Evolutionary conservation across 92 coral and sea anemone genomes (phyloP).

Genomic region (Epizoanthus illoricatus): DNA sequence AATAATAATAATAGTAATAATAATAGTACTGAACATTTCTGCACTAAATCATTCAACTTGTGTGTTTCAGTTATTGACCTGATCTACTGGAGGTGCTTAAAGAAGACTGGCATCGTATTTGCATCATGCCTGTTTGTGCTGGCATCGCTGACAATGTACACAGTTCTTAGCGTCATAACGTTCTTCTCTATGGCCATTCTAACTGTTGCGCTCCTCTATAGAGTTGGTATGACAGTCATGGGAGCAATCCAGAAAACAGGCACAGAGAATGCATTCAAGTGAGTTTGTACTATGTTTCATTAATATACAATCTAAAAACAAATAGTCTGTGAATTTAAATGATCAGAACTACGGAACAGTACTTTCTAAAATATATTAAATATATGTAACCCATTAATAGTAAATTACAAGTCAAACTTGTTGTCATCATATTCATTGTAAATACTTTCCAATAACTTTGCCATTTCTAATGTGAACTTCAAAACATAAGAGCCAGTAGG

Average conservation of each 20-base stretch:
- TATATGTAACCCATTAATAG: too few species aligned
- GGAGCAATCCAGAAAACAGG: conserved; percentile 99
- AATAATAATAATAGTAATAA: too few species aligned
- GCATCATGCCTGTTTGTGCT: conserved; percentile 72
- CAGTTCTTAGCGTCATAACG: conserved; percentile 83
- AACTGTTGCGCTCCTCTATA: conserved; percentile 88
- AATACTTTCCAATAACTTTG: too few species aligned
- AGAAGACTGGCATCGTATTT: conserved; percentile 87
- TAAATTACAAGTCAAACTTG: too few species aligned
- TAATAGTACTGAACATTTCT: neutral
- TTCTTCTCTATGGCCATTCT: conserved; percentile 97
- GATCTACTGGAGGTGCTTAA: conserved; percentile 86
- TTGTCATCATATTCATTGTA: too few species aligned
- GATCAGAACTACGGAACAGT: too few species aligned
- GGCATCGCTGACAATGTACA: conserved; percentile 68
- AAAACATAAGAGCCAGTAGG: too few species aligned
- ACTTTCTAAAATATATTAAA: too few species aligned
- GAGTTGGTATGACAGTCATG: conserved; percentile 98
- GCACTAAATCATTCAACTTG: neutral
- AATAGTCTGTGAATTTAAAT: too few species aligned
- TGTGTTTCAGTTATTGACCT: conserved; percentile 80
- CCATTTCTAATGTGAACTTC: too few species aligned
- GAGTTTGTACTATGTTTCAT: conserved; percentile 30
- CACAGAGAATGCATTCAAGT: conserved; percentile 91
- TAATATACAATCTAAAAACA: neutral